phyloP scores from a whole-genome alignment of 2,113 vertebrate species.

The Uropsilus gracilis region DNA sequence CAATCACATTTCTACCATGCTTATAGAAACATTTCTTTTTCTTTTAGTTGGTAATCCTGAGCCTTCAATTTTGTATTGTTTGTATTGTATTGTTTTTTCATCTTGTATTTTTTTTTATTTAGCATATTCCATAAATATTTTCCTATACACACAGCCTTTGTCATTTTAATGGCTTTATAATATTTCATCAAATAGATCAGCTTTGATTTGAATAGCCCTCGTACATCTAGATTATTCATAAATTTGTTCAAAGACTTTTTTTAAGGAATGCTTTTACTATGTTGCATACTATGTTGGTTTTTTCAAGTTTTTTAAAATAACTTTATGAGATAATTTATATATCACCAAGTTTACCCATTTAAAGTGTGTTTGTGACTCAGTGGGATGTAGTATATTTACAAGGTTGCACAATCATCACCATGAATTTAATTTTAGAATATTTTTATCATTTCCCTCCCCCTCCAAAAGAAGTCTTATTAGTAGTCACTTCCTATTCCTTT shows the following conservation, averaged over 20 bases:
- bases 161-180: constrained; percentile 37
- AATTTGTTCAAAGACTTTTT: constrained; percentile 12
- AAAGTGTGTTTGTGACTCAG: not conserved
- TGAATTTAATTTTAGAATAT: not conserved
- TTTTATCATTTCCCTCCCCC: too few species aligned
- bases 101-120: constrained; percentile 15
- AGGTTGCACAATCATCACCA: not conserved
- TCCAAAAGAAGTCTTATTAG: not conserved
- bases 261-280: not conserved
- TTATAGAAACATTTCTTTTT: not conserved
- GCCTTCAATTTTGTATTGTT: not conserved
- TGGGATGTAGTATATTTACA: constrained; percentile 5
- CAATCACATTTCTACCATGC: not conserved
- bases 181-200: not conserved
- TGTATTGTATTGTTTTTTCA: too few species aligned
- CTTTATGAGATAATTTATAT: constrained; percentile 27
- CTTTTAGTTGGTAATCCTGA: constrained; percentile 3
- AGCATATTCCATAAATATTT: constrained; percentile 14
- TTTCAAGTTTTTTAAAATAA: not conserved
- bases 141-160: not conserved
- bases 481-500: not conserved
- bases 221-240: not conserved
- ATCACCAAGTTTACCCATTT: constrained; percentile 35
- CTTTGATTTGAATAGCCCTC: not conserved
- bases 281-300: not conserved